phyloP scores from a whole-genome alignment of 2,113 vertebrate species.

The Pontoporia blainvillei region DNA sequence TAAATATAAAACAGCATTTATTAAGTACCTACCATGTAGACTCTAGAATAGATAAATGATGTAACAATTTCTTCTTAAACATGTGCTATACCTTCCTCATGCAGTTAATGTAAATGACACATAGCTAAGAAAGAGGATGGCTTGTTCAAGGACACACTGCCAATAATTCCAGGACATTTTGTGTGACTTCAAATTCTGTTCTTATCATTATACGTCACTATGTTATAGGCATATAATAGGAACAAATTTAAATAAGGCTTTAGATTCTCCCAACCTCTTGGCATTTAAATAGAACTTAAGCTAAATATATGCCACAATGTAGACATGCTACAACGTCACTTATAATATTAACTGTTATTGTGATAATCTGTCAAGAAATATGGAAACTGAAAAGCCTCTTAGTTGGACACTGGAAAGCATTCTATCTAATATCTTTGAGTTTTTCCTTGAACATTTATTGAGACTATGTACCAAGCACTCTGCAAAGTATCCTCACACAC shows the following conservation, averaged over 20 bases:
- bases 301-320: neutral
- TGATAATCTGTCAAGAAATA: neutral
- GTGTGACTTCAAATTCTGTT: neutral
- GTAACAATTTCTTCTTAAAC: neutral
- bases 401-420: neutral
- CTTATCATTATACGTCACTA: neutral
- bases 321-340: neutral
- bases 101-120: too few relatives aligned
- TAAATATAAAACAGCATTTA: neutral
- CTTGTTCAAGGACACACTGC: neutral
- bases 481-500: fast-evolving
- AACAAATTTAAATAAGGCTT: neutral
- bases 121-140: neutral
- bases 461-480: neutral
- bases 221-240: neutral
- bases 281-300: neutral
- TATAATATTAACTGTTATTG: neutral
- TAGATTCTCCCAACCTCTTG: neutral
- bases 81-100: neutral
- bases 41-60: neutral
- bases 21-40: neutral
- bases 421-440: neutral
- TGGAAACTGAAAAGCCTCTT: neutral
- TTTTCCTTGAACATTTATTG: neutral
- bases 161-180: neutral